Evolutionary conservation across 2,113 vertebrate species (phyloP), one percentile per base, ranked within the genome.

Genomic region (Sisor rabdophorus): DNA sequence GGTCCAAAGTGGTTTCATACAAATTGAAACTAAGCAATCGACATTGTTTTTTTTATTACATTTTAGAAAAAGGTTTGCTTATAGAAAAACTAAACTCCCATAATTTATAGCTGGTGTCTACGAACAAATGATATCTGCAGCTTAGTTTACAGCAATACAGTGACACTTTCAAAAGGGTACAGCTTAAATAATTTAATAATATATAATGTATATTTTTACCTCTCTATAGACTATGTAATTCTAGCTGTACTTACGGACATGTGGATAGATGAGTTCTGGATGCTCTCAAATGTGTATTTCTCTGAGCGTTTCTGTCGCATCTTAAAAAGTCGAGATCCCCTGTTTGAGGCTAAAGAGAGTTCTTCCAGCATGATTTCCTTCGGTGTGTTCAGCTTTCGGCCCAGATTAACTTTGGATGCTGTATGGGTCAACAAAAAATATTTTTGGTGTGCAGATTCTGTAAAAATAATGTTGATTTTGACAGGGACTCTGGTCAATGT

Each of bases 321-420:
- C 90, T 98, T 97, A 87, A 99, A 99, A 36, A 99, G 93, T 30
- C 94, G 90, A 76, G 97, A 95, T 0, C 97, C 97, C 58, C 96
- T 93, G 86, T 98, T 98, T 79, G 93, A 92, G 71, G 94, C 87
- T 0, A 94, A 90, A 0, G 96, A 97, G 53, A 99, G 79, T 80
- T 99, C 97, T 64, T 98, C 97, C 82, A 98, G 87, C 97, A 99
- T 98, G 87, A 99, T 98, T 76, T 98, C 97, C 82, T 91, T 94
- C 26, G 97, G 97, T 0, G 89, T 86, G 75, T 91, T 95, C 84
- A 96, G 86, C 84, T 99, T 98, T 87, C 93, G 96, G 8, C 97
- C 97, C 65, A 97, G 91, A 84, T 96, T 91, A 82, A 97, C 88
- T 73, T 87, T 90, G 32, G 86, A 74, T 56, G 89, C 96, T 98